phyloP scores from a whole-genome alignment of 2,797 vertebrate genomes.

The Chaenodraco wilsoni region DNA sequence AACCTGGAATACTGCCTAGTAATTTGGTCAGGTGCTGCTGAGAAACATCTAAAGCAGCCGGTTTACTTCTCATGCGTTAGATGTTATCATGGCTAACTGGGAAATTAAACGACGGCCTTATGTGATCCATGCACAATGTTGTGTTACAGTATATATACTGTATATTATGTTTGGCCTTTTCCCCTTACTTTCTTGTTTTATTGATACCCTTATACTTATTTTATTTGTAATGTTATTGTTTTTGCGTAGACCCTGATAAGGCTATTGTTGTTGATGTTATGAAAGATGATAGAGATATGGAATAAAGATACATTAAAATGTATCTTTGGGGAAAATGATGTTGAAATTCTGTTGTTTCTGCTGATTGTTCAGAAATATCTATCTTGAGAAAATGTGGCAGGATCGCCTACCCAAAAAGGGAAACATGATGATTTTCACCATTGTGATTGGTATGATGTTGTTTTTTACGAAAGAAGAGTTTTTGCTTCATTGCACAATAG shows the following conservation, averaged over 20 bases:
- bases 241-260: neutral
- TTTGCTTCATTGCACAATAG: constrained; percentile 9
- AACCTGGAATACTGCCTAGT: neutral
- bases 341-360: too few relatives aligned
- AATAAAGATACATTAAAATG: too few relatives aligned
- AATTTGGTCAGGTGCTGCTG: neutral
- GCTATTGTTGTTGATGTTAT: neutral
- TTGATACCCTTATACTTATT: neutral
- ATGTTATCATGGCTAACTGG: neutral
- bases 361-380: neutral
- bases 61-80: constrained; percentile 3
- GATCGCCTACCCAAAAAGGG: neutral
- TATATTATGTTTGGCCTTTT: neutral
- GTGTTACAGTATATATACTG: too few relatives aligned
- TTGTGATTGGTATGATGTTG: neutral
- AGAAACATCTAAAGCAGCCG: neutral
- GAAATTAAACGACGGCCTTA: neutral
- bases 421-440: constrained; percentile 8
- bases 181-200: neutral
- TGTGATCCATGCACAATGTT: neutral
- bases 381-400: neutral
- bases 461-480: constrained; percentile 7
- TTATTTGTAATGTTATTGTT: neutral
- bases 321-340: neutral
- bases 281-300: neutral